phyloP scores from a whole-genome alignment of 2,888 invertebrate species.

The Catocala nupta region DNA sequence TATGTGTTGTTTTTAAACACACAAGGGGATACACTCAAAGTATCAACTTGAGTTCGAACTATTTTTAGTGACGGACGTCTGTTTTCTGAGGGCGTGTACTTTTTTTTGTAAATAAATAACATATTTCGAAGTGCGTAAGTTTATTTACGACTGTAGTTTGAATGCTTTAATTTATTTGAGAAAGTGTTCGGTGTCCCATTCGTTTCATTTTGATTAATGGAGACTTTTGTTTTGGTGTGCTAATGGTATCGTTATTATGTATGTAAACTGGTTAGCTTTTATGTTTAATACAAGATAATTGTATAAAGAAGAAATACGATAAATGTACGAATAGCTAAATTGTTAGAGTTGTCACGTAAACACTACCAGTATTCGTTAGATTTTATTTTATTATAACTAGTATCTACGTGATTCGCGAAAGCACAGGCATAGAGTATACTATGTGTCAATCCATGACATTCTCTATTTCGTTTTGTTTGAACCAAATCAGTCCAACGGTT shows the following conservation, averaged over 20 bases:
- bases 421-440: too few relatives aligned
- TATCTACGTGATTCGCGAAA: too few relatives aligned
- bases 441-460: too few relatives aligned
- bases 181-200: conserved; percentile 7
- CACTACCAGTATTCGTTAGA: too few relatives aligned
- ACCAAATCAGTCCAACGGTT: too few relatives aligned
- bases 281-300: neutral
- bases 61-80: conserved; percentile 43
- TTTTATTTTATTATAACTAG: too few relatives aligned
- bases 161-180: conserved; percentile 31
- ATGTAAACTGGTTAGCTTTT: neutral
- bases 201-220: conserved; percentile 7
- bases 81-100: conserved; percentile 19
- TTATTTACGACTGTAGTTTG: conserved; percentile 36
- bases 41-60: conserved; percentile 29
- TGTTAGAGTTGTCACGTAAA: too few relatives aligned
- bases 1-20: conserved; percentile 43
- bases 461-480: too few relatives aligned
- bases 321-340: too few relatives aligned
- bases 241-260: neutral
- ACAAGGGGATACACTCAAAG: conserved; percentile 32
- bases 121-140: conserved; percentile 22
- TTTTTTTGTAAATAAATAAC: conserved; percentile 30
- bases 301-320: neutral
- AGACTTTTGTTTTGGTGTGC: neutral